Conservation (phyloP, 2,888 invertebrate genomes). For the Ochropleura leucogaster region DNA sequence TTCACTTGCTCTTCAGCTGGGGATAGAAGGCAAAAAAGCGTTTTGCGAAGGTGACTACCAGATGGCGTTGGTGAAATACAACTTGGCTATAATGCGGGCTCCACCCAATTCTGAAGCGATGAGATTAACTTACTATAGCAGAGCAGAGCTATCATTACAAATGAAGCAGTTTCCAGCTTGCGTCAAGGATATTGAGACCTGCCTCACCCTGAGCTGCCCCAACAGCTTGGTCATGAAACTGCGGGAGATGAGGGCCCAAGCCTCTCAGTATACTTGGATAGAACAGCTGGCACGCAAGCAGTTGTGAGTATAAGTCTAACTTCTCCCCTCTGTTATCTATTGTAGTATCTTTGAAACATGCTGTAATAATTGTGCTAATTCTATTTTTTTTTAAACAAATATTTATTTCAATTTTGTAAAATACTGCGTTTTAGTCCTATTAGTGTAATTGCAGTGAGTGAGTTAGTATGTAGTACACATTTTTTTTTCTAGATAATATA, state of each 20-base stretch:
- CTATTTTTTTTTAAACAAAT: no score
- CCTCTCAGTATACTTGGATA: constrained; percentile 1
- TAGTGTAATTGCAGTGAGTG: no score
- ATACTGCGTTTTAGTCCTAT: not conserved
- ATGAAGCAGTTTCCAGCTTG: constrained; percentile 12
- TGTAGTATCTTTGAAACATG: not conserved
- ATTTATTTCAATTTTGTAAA: not conserved
- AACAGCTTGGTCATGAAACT: constrained; percentile 7
- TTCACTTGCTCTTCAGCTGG: constrained; percentile 1
- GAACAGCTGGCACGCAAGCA: not conserved
- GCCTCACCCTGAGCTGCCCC: constrained; percentile 27
- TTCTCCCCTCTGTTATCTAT: not conserved
- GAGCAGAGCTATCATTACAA: constrained; percentile 33
- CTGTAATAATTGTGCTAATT: not conserved
- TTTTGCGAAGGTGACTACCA: constrained; percentile 15
- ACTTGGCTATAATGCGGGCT: constrained; percentile 32
- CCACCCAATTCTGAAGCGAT: constrained; percentile 38
- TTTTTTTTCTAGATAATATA: no score
- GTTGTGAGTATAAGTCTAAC: constrained; percentile 9
- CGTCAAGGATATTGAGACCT: constrained; percentile 39
- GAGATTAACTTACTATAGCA: constrained; percentile 30
- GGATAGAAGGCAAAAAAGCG: constrained; percentile 18
- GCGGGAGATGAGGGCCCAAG: constrained; percentile 23
- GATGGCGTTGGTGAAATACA: constrained; percentile 22
- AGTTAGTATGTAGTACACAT: no score